Evolutionary conservation across 2,113 vertebrate species (phyloP).

Genomic region (Xiphias gladius): DNA sequence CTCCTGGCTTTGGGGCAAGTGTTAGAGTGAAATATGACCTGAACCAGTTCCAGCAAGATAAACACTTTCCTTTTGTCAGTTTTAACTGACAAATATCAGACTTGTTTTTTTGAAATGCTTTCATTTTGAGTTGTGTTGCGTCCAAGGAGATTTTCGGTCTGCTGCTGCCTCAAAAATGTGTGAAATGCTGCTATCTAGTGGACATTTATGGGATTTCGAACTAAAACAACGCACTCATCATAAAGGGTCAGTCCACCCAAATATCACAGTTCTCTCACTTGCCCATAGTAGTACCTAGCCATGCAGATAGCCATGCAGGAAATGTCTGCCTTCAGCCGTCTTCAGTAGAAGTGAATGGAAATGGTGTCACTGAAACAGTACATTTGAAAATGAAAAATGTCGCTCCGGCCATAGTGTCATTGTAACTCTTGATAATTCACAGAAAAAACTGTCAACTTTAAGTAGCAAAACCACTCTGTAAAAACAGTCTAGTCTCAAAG

Average conservation of each 20-base stretch:
- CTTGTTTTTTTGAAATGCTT: not conserved
- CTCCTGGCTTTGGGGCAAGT: not conserved
- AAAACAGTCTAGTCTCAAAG: no score
- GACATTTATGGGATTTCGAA: not conserved
- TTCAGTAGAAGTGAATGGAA: not conserved
- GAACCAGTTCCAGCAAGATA: not conserved
- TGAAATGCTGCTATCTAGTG: conserved; percentile 59
- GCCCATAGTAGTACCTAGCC: no score
- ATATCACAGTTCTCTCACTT: not conserved
- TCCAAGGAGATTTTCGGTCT: not conserved
- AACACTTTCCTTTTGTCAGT: not conserved
- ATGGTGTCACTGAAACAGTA: no score
- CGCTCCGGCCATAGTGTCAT: no score
- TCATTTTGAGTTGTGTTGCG: conserved; percentile 16
- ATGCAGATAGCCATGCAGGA: no score
- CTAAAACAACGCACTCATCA: not conserved
- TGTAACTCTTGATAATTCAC: no score
- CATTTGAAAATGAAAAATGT: no score
- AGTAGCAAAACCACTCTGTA: no score
- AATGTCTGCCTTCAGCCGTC: not conserved
- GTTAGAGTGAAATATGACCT: not conserved
- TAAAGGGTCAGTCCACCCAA: not conserved
- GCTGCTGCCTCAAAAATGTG: not conserved
- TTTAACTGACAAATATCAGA: conserved; percentile 7
- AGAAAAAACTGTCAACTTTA: no score